Conservation (phyloP, 2,797 vertebrate genomes). For the Coendou prehensilis region DNA sequence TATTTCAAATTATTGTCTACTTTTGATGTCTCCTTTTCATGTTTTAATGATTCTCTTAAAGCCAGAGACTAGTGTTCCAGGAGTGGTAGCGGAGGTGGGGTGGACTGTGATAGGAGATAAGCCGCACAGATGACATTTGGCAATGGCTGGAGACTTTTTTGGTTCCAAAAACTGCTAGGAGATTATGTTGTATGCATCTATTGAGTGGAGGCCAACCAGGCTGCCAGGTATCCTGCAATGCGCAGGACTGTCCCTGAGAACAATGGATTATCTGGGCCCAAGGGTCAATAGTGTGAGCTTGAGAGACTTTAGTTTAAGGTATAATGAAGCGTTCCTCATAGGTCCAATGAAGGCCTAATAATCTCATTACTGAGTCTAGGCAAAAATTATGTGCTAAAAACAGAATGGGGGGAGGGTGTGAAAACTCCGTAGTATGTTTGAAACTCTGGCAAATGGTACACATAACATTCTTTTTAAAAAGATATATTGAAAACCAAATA, state of each 20-base stretch:
- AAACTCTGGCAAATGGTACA: neutral
- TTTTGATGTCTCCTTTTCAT: neutral
- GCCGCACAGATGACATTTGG: neutral
- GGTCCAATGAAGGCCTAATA: neutral
- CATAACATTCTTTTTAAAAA: neutral
- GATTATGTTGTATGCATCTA: neutral
- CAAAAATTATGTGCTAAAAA: neutral
- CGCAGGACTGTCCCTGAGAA: too few species aligned
- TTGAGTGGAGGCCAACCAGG: neutral
- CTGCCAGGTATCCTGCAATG: neutral
- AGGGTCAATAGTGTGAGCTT: neutral
- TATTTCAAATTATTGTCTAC: neutral
- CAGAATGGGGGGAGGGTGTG: neutral
- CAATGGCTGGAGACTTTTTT: neutral
- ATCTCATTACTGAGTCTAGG: neutral
- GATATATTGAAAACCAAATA: conserved; percentile 1
- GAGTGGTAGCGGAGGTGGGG: neutral
- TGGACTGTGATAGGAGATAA: neutral
- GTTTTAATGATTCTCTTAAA: conserved; percentile 43
- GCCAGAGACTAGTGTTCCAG: neutral
- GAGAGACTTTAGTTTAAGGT: neutral
- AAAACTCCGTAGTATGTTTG: neutral
- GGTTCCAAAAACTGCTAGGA: neutral
- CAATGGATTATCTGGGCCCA: neutral
- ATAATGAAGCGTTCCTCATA: neutral